Conservation (phyloP, 2,797 vertebrate genomes). For the Amazona ochrocephala region DNA sequence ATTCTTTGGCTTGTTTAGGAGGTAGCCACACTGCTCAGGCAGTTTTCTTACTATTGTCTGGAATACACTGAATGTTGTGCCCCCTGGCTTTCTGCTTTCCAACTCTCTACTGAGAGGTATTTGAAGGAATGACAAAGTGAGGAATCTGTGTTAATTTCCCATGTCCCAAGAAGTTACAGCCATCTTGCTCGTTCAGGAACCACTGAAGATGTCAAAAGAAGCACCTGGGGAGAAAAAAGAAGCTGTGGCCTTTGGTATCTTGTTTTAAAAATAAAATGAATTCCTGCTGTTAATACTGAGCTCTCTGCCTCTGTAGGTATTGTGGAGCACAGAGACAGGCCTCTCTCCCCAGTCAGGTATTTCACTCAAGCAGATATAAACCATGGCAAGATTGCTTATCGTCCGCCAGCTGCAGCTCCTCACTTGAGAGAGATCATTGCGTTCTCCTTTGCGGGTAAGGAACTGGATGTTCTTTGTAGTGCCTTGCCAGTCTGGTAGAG, state of each 20-base stretch:
- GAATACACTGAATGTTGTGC: background rate
- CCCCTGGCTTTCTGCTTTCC: background rate
- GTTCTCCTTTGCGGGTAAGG: constrained; percentile 92
- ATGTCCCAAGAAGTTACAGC: background rate
- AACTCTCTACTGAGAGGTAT: background rate
- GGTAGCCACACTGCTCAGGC: background rate
- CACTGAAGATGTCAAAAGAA: background rate
- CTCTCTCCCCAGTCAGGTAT: constrained; percentile 74
- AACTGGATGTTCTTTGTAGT: background rate
- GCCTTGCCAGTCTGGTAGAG: background rate
- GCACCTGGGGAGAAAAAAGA: background rate
- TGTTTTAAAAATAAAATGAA: background rate
- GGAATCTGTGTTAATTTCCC: background rate
- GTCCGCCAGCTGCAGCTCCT: constrained; percentile 85
- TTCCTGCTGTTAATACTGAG: background rate
- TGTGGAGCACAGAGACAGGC: constrained; percentile 86
- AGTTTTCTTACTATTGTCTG: background rate
- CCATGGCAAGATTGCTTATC: constrained; percentile 86
- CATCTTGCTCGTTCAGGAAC: background rate
- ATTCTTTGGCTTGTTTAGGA: background rate
- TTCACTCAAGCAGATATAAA: constrained; percentile 93
- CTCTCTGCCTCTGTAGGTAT: constrained; percentile 75
- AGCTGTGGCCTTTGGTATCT: background rate
- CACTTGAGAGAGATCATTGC: constrained; percentile 91
- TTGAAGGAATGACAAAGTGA: background rate